Evolutionary conservation across 2,888 invertebrate genomes (phyloP), one percentile per base, ranked within the genome.

Genomic region (Clistopyga incitator): DNA sequence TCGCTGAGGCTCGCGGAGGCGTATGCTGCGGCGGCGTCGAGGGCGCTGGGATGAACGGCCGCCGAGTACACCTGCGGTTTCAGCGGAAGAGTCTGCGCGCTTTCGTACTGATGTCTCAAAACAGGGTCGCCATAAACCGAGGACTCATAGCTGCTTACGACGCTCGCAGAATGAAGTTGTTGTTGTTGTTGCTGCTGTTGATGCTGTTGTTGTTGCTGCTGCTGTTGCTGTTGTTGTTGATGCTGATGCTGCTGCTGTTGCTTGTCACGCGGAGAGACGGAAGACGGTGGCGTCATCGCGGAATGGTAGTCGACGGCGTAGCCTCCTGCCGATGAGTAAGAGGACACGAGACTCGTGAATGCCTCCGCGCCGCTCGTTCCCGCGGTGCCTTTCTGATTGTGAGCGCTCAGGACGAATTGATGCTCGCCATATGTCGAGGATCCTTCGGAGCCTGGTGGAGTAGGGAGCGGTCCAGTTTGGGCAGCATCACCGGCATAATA

Each of bases 221-320:
- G 78, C 20, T 86, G 84, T 47, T 84, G 84, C 88, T 90, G 88
- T 82, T 94, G 89, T 91, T 92, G 82, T 92, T 94, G 87, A 92
- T 94, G 80, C 90, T 93, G 94, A 88, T 92, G 90, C 82, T 94
- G 94, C 88, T 95, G 97, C 92, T 95, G 95, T 92, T 94, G 96
- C 88, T 96, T 98, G 91, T 98, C 98, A 84, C 98, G 95, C 0
- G 99, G 98, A 6, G 98, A 98, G 1, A 98, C 98, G 3, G 98
- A 98, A n/a, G 98, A 98, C 72, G 99, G 99, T 74, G 98, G 98
- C 4, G 98, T 98, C 97, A 99, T 98, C 67, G 98, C 98, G 54
- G 98, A 97, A 93, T 98, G 98, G 90, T 98, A 98, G 90, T 97
- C 97, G 86, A 96, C 96, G 54, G 96, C 95, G 88, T 96, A 96